Percentiles rank a stretch among this genome's conserved stretches.
phyloP scores from a whole-genome alignment of 2,113 vertebrate species.

The Heptranchias perlo region DNA sequence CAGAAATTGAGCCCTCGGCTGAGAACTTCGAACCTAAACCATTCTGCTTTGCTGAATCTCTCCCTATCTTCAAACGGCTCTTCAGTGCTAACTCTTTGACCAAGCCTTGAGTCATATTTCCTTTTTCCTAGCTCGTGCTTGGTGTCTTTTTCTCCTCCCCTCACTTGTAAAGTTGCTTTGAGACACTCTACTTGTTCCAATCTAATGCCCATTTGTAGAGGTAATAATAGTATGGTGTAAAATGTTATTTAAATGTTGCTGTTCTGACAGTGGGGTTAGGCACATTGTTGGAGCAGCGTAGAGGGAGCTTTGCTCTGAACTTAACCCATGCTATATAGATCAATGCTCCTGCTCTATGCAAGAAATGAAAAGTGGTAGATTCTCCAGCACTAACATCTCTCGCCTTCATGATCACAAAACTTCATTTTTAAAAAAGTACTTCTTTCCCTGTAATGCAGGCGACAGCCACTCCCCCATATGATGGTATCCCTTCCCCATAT shows the following conservation, averaged over 20 bases:
- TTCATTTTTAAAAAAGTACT: background rate
- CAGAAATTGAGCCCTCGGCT: no score
- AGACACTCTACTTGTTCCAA: no score
- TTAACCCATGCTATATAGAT: background rate
- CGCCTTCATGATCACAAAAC: background rate
- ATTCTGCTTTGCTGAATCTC: background rate
- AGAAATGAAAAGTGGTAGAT: no score
- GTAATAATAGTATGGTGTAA: background rate
- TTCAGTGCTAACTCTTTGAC: background rate
- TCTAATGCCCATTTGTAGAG: no score
- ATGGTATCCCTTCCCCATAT: background rate
- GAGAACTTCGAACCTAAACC: no score
- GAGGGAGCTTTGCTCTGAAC: background rate
- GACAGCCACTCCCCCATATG: background rate
- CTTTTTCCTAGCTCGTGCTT: no score
- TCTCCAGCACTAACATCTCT: no score
- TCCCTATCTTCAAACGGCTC: background rate
- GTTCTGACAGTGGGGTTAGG: background rate
- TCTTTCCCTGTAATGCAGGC: background rate
- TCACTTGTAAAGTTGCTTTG: no score
- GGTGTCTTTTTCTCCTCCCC: no score
- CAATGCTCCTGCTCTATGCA: no score
- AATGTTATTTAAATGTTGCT: background rate
- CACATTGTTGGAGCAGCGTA: background rate
- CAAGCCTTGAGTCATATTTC: no score